Evolutionary conservation across 2,888 invertebrate species (phyloP), one percentile per base, ranked within the genome.

Genomic region (Pteria penguin): DNA sequence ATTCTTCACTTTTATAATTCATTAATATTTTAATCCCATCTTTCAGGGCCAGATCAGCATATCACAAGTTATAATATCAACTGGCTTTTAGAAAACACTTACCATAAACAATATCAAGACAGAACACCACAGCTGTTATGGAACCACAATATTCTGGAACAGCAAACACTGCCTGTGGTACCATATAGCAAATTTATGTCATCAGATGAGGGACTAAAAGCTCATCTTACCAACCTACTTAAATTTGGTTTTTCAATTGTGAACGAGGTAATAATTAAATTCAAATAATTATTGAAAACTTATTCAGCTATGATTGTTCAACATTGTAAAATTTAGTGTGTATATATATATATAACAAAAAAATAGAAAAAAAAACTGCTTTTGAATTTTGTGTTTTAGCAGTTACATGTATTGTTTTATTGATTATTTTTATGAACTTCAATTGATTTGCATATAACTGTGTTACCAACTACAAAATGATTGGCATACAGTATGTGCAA

Each of bases 1-100:
- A n/a, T n/a, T n/a, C n/a, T n/a, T n/a, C n/a, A n/a, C n/a, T n/a
- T n/a, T n/a, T n/a, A n/a, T n/a, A n/a, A n/a, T n/a, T n/a, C n/a
- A n/a, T n/a, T n/a, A n/a, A n/a, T n/a, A n/a, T n/a, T n/a, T n/a
- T n/a, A n/a, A n/a, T n/a, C n/a, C n/a, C n/a, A n/a, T n/a, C n/a
- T n/a, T n/a, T n/a, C n/a, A 83, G 85, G 89, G 67, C 78, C n/a
- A n/a, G 88, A 88, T 75, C 84, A 84, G n/a, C 89, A 89, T 63
- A 14, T 74, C 29, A 82, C 87, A 4, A 29, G 65, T 32, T 88
- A 82, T 69, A 68, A 74, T 8, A 66, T 83, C n/a, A 63, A 80
- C 18, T 88, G 86, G 87, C 61, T 89, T 29, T 5, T 60, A 11
- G 68, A 81, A 26, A 83, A 84, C 68, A 78, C 72, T 2, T 79